A percentile compares a stretch with the other conserved stretches of the same genome.
Evolutionary conservation across 2,797 vertebrate genomes (phyloP).

Genomic region (Enteromius thamalakanensis): DNA sequence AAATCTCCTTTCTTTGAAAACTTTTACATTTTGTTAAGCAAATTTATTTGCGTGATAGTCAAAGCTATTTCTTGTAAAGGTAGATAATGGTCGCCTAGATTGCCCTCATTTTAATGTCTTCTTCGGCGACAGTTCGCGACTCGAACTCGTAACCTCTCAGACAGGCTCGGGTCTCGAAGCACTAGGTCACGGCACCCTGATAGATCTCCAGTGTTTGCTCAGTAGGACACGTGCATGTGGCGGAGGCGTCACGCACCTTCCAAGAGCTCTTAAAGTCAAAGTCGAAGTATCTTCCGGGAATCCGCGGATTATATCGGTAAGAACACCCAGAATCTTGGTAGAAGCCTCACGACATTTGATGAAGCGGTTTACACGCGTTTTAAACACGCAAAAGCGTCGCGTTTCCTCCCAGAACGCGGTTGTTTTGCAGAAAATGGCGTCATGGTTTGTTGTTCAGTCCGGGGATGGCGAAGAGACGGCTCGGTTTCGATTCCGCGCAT

Average conservation of each 20-base stretch:
- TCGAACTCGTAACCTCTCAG: not conserved
- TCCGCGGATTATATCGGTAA: conserved; percentile 68
- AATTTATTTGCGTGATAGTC: not conserved
- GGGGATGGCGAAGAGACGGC: conserved; percentile 71
- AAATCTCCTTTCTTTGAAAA: not conserved
- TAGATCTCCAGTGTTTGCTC: conserved; percentile 23
- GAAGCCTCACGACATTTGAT: conserved; percentile 5
- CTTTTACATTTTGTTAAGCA: not conserved
- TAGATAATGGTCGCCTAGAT: not conserved
- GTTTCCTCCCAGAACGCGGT: conserved; percentile 70
- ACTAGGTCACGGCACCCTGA: conserved; percentile 22
- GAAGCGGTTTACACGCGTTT: conserved; percentile 59
- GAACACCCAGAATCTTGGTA: conserved; percentile 61
- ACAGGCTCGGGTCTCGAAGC: conserved; percentile 7
- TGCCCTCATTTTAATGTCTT: not conserved
- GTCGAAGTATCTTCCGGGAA: conserved; percentile 53
- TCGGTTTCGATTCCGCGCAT: conserved; percentile 68
- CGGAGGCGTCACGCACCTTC: conserved; percentile 75
- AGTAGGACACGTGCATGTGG: conserved; percentile 40
- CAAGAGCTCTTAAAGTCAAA: conserved; percentile 57
- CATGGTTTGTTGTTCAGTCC: conserved; percentile 76
- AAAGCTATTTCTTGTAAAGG: not conserved
- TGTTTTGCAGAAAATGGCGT: conserved; percentile 81
- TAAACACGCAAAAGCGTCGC: conserved; percentile 65
- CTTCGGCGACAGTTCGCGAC: not conserved